Evolutionary conservation across 2,888 invertebrate species (phyloP), one percentile per base, ranked within the genome.

Genomic region (Syrphus vitripennis): DNA sequence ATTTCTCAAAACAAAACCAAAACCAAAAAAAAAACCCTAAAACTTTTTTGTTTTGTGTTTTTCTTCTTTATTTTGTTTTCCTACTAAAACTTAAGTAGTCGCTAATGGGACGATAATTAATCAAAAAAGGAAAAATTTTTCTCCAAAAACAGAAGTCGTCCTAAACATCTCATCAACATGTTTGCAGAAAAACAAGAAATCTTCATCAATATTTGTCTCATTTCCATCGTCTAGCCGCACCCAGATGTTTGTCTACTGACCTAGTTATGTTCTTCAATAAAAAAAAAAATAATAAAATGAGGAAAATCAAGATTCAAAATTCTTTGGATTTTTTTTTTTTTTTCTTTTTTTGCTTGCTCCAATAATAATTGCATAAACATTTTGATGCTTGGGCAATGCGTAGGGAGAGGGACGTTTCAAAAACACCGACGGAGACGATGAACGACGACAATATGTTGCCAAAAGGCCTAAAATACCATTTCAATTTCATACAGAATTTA

Each of bases 241-340:
- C 81, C 81, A 81, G 45, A 76, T 70, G 82, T 77, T 67, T 61
- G 78, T 78, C 82, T 77, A 42, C n/a, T 78, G 78, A 77, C 82
- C 82, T 61, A 78, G 34, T 72, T 83, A 12, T 19, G 10, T 26
- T 57, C 48, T 16, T 14, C 14, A 26, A 34, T 16, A n/a, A 40
- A 37, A 16, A n/a, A 42, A 48, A 55, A 55, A 26, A 19, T 16
- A 21, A 12, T 31, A 14, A 50, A 67, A 5, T 29, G 31, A 12
- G 12, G 4, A 48, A 29, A 48, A 31, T 48, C 57, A 59, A 61
- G 29, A 70, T 59, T 70, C 21, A 48, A 14, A 45, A 26, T 24
- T 26, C 50, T 78, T 78, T 71, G 34, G 45, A 2, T 14, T 24
- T 21, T 10, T 26, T 6, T 5, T 50, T 50, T 26, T 26, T 34